Evolutionary conservation across 2,113 vertebrate species (phyloP).

Genomic region (Thamnophis sirtalis): DNA sequence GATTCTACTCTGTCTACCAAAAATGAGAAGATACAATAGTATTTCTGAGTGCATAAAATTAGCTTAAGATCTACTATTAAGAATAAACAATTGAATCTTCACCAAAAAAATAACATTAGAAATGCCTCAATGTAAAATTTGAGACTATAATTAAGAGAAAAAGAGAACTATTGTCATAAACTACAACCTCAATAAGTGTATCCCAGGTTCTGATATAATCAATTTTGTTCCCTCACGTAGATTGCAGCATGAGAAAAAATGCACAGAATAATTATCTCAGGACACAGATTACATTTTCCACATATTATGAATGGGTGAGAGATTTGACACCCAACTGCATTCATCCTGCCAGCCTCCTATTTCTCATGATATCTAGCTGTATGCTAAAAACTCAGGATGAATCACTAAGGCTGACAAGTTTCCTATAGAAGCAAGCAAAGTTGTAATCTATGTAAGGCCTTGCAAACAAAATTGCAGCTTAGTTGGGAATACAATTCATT

Average conservation of each 20-base stretch:
- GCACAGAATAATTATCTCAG: neutral
- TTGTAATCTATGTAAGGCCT: neutral
- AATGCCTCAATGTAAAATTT: neutral
- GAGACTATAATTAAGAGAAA: neutral
- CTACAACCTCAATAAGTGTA: neutral
- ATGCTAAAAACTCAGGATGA: neutral
- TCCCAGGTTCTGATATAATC: too few relatives aligned
- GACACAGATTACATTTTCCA: neutral
- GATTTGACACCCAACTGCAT: neutral
- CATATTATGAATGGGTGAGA: neutral
- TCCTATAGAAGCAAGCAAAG: neutral
- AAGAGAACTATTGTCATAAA: neutral
- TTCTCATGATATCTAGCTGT: neutral
- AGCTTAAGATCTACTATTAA: neutral
- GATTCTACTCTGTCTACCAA: neutral
- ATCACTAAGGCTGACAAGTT: neutral
- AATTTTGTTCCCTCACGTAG: neutral
- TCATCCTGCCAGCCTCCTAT: neutral
- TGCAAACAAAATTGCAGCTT: neutral
- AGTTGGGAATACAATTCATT: conserved; percentile 9
- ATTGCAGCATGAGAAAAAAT: neutral
- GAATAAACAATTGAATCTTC: neutral
- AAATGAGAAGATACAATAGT: neutral
- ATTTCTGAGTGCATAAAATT: neutral
- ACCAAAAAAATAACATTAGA: neutral